phyloP scores from a whole-genome alignment of 2,888 invertebrate species.

The Epinotia bilunana region DNA sequence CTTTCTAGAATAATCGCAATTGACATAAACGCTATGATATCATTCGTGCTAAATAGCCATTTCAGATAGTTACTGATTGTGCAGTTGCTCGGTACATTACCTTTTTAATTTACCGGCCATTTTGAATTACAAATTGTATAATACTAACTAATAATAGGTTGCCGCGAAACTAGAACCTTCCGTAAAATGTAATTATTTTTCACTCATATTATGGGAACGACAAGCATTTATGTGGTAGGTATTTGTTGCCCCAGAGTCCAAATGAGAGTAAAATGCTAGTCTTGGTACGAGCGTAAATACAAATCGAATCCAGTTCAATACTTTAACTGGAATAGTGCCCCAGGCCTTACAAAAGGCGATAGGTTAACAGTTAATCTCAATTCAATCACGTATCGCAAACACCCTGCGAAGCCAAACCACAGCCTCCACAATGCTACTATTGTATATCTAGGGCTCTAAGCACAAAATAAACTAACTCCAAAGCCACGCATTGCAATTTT shows the following conservation, averaged over 20 bases:
- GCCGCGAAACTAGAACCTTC: too few relatives aligned
- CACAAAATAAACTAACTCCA: background rate
- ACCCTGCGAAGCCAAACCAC: constrained; percentile 23
- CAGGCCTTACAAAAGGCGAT: constrained; percentile 23
- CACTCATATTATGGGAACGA: too few relatives aligned
- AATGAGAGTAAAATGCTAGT: background rate
- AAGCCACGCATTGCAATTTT: background rate
- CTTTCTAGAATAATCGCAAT: background rate
- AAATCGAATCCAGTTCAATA: background rate
- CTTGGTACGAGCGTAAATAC: background rate
- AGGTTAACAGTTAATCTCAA: constrained; percentile 28
- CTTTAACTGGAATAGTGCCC: background rate
- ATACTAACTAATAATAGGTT: background rate
- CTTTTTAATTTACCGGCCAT: constrained; percentile 20
- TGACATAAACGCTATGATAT: constrained; percentile 3
- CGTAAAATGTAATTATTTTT: too few relatives aligned
- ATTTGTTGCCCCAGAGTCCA: too few relatives aligned
- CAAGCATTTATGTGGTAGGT: too few relatives aligned
- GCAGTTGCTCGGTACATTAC: constrained; percentile 25
- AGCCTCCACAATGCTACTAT: constrained; percentile 36
- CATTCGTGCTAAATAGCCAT: constrained; percentile 22
- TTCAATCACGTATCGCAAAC: constrained; percentile 38
- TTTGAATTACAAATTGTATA: constrained; percentile 14
- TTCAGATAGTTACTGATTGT: constrained; percentile 19
- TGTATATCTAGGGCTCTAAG: constrained; percentile 9